Percentiles rank a stretch among this genome's conserved stretches.
Evolutionary conservation across 2,113 vertebrate species (phyloP).

Genomic region (Hypanus sabinus): DNA sequence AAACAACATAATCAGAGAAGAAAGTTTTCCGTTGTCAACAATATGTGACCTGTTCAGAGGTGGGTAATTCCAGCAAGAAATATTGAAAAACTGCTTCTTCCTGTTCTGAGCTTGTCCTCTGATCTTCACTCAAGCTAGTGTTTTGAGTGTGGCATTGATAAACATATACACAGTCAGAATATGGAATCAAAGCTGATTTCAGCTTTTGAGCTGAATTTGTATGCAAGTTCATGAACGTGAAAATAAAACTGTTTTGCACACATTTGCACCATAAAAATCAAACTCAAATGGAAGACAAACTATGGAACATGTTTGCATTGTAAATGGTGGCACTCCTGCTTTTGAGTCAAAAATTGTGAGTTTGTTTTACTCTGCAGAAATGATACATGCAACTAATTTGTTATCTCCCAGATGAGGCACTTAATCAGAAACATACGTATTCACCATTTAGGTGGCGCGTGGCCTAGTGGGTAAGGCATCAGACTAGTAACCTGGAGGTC

Average conservation of each 20-base stretch:
- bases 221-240: neutral
- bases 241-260: neutral
- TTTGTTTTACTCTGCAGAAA: neutral
- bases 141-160: neutral
- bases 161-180: neutral
- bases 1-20: neutral
- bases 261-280: neutral
- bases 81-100: neutral
- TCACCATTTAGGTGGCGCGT: no score
- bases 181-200: neutral
- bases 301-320: neutral
- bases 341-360: neutral
- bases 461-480: no score
- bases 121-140: neutral
- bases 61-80: neutral
- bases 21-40: neutral
- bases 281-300: neutral
- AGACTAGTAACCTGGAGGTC: no score
- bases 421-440: neutral
- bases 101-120: neutral
- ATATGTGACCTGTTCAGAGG: neutral
- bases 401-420: neutral
- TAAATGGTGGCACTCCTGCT: neutral
- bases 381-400: neutral
- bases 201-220: neutral